Conservation (phyloP, 2,888 invertebrate genomes). For the Deilephila porcellus region DNA sequence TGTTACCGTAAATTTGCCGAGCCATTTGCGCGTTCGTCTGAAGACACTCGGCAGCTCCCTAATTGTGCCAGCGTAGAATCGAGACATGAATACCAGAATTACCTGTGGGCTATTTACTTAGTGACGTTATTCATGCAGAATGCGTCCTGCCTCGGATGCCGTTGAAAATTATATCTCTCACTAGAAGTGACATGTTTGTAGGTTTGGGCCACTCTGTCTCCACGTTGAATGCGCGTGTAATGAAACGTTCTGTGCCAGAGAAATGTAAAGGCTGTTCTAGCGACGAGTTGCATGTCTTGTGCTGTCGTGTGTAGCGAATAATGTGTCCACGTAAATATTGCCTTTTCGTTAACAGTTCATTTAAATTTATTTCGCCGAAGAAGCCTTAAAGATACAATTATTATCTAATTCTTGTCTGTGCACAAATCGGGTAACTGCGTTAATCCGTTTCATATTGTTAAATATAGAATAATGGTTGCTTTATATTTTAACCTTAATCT, state of each 20-base stretch:
- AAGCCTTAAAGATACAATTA: no score
- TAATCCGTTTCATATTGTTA: no score
- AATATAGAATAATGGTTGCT: no score
- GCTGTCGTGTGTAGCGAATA: not conserved
- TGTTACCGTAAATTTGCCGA: constrained; percentile 20
- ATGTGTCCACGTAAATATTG: no score
- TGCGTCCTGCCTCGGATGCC: constrained; percentile 36
- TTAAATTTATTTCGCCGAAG: no score
- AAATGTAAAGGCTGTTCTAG: constrained; percentile 14
- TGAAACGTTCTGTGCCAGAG: constrained; percentile 16
- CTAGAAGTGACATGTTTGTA: constrained; percentile 31
- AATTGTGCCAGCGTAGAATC: constrained; percentile 32
- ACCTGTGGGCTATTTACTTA: constrained; percentile 41
- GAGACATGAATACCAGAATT: constrained; percentile 43
- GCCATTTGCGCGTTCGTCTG: constrained; percentile 20
- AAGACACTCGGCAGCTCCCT: constrained; percentile 25
- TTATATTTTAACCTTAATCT: no score
- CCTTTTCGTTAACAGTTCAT: no score
- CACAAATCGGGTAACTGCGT: no score
- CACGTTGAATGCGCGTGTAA: constrained; percentile 19
- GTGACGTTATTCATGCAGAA: constrained; percentile 43
- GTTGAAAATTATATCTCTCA: constrained; percentile 38
- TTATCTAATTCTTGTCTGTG: no score
- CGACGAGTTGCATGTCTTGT: not conserved
- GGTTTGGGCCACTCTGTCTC: constrained; percentile 21